These are phyloP conservation scores for Litocranius walleri DNA, from an alignment of 2,113 vertebrate species.

Conservation along the genomic window DNA sequence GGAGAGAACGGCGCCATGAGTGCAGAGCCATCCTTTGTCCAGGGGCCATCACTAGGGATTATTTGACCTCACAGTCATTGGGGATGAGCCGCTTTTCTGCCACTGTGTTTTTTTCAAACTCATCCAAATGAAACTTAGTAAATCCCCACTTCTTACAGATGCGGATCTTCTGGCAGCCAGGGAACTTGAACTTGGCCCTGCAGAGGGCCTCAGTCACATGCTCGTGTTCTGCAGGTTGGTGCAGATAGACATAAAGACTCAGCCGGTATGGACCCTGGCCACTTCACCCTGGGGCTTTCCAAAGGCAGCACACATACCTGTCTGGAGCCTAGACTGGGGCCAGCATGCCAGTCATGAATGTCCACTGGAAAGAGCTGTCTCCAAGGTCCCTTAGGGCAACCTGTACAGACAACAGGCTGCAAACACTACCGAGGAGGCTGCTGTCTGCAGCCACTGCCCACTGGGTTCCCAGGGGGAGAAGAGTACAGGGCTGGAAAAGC, in stretches of 20 bases:
- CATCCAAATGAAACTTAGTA: neutral
- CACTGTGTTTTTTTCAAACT: neutral
- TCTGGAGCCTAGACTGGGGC: neutral
- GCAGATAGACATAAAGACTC: neutral
- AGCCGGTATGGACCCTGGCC: neutral
- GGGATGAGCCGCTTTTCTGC: neutral
- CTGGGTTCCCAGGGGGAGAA: neutral
- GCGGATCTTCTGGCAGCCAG: fast-evolving
- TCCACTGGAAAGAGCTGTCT: neutral
- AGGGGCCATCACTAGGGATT: neutral
- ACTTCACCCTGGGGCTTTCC: neutral
- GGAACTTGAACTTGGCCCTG: neutral
- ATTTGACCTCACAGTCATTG: neutral
- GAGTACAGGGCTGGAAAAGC: neutral
- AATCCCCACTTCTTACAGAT: neutral
- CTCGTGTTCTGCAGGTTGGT: neutral
- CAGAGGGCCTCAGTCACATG: neutral
- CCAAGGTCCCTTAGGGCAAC: neutral
- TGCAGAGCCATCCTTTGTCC: neutral
- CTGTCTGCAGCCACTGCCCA: neutral
- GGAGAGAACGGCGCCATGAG: neutral
- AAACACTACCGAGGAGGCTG: neutral
- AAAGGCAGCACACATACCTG: neutral
- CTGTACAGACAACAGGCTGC: neutral
- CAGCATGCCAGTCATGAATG: neutral